Percentiles rank a stretch among this genome's conserved stretches.
phyloP scores from a whole-genome alignment of 2,797 vertebrate genomes.

The Scolopax bukidnonensis region DNA sequence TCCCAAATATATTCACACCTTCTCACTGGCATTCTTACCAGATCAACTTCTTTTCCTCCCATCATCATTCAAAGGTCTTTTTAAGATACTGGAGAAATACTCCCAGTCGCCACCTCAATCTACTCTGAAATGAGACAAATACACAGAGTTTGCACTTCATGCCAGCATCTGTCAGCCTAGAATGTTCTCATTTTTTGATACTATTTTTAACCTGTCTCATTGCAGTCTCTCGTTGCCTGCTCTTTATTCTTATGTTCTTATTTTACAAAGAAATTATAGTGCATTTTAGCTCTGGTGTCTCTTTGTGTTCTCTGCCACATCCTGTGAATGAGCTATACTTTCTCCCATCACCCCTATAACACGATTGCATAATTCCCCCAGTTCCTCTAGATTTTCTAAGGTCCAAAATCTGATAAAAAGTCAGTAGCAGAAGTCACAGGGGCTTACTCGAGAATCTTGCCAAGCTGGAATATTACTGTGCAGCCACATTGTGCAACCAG shows the following conservation, averaged over 20 bases:
- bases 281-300: background rate
- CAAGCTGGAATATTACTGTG: background rate
- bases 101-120: background rate
- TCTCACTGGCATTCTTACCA: background rate
- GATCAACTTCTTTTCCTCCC: background rate
- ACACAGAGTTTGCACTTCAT: background rate
- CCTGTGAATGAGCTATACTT: background rate
- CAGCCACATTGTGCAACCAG: background rate
- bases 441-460: background rate
- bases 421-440: background rate
- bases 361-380: background rate
- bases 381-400: background rate
- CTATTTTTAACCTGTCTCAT: background rate
- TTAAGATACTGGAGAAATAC: background rate
- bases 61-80: background rate
- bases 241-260: background rate
- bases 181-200: background rate
- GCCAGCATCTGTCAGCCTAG: background rate
- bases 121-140: background rate
- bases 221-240: background rate
- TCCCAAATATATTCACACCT: background rate
- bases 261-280: background rate
- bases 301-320: background rate
- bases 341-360: background rate
- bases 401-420: background rate